A percentile compares a stretch with the other conserved stretches of the same genome.
phyloP scores from a whole-genome alignment of 2,113 vertebrate species.

The Cheilinus undulatus region DNA sequence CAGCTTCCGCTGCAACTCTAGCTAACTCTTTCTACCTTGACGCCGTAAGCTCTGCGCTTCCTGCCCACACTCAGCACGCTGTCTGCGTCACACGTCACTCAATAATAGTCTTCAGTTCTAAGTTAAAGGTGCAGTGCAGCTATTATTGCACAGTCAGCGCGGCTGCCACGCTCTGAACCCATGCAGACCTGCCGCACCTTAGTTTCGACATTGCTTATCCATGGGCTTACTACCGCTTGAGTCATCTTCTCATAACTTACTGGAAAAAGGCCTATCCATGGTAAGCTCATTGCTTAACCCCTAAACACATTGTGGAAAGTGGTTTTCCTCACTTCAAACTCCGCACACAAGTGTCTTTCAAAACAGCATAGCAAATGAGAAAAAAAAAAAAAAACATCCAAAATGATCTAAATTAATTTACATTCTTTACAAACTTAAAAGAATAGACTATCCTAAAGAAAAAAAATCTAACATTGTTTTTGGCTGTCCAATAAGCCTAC shows the following conservation, averaged over 20 bases:
- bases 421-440: too few relatives aligned
- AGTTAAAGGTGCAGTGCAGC: constrained; percentile 82
- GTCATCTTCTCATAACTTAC: constrained; percentile 58
- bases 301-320: background rate
- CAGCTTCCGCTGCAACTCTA: background rate
- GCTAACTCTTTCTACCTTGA: constrained; percentile 3
- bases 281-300: constrained; percentile 26
- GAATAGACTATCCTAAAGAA: too few relatives aligned
- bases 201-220: constrained; percentile 73
- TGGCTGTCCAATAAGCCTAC: too few relatives aligned
- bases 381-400: background rate
- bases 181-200: constrained; percentile 73
- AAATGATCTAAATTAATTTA: too few relatives aligned
- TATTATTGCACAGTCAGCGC: constrained; percentile 60
- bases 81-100: constrained; percentile 76
- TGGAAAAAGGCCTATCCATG: constrained; percentile 38
- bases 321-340: background rate
- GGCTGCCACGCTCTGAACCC: constrained; percentile 12
- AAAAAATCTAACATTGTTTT: too few relatives aligned
- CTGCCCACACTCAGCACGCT: constrained; percentile 76
- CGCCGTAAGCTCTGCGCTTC: constrained; percentile 52
- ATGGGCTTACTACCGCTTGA: constrained; percentile 56
- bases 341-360: background rate
- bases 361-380: too few relatives aligned
- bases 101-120: constrained; percentile 21